Base-by-base conservation (phyloP, 2,113 vertebrate genomes). In the Heliornis fulica region DNA sequence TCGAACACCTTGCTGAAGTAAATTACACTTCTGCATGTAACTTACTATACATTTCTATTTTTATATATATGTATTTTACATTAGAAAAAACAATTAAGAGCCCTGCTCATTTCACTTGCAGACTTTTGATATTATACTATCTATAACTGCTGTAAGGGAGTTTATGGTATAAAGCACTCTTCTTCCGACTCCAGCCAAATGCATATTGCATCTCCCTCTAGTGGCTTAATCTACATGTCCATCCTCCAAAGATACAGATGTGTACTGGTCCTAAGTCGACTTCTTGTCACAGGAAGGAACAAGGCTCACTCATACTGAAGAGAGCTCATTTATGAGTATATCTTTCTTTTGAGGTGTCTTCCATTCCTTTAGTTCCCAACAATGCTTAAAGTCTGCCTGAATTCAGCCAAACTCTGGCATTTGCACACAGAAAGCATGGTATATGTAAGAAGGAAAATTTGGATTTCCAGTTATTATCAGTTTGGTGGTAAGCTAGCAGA, bases 131-230 rank as follows among this genome's bases (percentile, higher is more conserved):
- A 22, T 4, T 29, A 40, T 17, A 8, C 54, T 51, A 14, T 32
- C 21, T 64, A 0, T 17, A 75, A 41, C 77, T 72, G 36, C 79
- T 77, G 56, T 60, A 68, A 56, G 23, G 46, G 22, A 65, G 66
- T 83, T 61, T 12, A 6, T 10, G 12, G 25, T 19, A 41, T 19
- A 40, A 86, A 50, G 13, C 2, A 21, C 38, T 16, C 7, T 56
- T 40, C n/a, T 45, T 53, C 31, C 48, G 32, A 41, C 18, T 77
- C 26, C 68, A 74, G 68, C 9, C 83, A 95, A 96, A 70, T 19
- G 64, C 51, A 93, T 96, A 71, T 96, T 94, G 46, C 79, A 75
- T 93, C 93, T 93, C 94, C 93, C 96, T 90, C 93, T 97, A 95
- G 93, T 87, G 95, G 96, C 48, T 92, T 51, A 46, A 81, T 29